Conservation (phyloP, 1,140 invertebrate species). For the Nautilus pompilius region DNA sequence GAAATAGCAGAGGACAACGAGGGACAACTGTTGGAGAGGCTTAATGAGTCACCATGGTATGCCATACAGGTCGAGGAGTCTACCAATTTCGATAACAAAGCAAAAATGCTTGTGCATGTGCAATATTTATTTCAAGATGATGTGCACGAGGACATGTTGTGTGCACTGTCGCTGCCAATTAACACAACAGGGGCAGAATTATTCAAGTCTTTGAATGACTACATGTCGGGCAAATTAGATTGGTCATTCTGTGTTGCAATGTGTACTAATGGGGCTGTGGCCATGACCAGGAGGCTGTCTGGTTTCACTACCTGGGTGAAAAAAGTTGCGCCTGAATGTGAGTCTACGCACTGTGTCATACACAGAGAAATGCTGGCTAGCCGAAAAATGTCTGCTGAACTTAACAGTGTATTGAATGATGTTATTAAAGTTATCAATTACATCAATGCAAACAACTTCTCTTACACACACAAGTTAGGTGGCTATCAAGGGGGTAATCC, state of each 20-base stretch:
- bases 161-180: not conserved
- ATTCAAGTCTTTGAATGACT: not conserved
- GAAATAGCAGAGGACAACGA: too few species aligned
- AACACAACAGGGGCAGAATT: not conserved
- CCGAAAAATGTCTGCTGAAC: constrained; percentile 16
- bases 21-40: too few species aligned
- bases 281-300: not conserved
- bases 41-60: not conserved
- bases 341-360: not conserved
- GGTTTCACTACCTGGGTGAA: not conserved
- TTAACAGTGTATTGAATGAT: constrained; percentile 4
- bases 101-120: not conserved
- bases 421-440: not conserved
- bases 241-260: not conserved
- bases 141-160: not conserved
- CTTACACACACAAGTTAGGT: not conserved
- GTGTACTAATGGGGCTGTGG: not conserved
- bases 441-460: not conserved
- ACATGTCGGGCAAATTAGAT: not conserved
- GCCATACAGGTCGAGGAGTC: not conserved
- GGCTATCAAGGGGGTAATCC: not conserved
- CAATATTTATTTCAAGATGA: not conserved
- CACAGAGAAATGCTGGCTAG: not conserved
- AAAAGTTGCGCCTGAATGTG: not conserved
- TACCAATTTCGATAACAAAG: not conserved